Evolutionary conservation across 1,140 invertebrate species (phyloP), one percentile per base, ranked within the genome.

Genomic region (Drosophila kikkawai): DNA sequence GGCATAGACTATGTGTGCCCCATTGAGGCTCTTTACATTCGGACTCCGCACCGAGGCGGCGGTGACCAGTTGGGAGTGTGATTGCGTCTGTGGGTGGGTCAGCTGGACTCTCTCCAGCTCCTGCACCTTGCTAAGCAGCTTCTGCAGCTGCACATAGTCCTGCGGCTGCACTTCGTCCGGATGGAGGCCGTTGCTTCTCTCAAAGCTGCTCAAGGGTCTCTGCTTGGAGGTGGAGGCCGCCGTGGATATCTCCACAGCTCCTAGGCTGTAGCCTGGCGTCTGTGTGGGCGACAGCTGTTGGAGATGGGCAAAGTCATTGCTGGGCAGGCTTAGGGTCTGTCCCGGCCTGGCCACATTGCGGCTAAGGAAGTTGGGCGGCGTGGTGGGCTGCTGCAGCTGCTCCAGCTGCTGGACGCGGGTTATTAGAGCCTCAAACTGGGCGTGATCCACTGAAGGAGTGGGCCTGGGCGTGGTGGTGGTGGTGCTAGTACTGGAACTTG

Each of bases 71-170:
- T 60, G 79, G 45, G 59, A 68, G 1, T 84, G 86, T 0, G 26
- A 8, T 6, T 51, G 44, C 7, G 42, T 26, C 34, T 34, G 59
- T 12, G 50, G 63, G 0, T 69, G 66, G 4, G 68, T 59, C 7
- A 92, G 70, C 57, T 92, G 82, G 0, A 92, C 91, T 2, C 92
- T 85, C 67, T 94, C 93, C 41, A 92, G 67, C 45, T 92, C 91
- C 70, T 92, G 88, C 36, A 92, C 91, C 51, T 92, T 92, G 64
- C 85, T 91, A 3, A 92, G 64, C 47, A 92, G 50, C 78, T 92
- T 92, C 55, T 92, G 91, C 42, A 92, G 50, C 60, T 92, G 91
- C 36, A 92, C 87, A 42, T 92, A 92, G 48, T 92, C 91, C 34
- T 91, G 91, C 0, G 91, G 91, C 22, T 87, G 87, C 7, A 92